Conservation (phyloP, 2,888 invertebrate genomes). For the Erebia epiphron region DNA sequence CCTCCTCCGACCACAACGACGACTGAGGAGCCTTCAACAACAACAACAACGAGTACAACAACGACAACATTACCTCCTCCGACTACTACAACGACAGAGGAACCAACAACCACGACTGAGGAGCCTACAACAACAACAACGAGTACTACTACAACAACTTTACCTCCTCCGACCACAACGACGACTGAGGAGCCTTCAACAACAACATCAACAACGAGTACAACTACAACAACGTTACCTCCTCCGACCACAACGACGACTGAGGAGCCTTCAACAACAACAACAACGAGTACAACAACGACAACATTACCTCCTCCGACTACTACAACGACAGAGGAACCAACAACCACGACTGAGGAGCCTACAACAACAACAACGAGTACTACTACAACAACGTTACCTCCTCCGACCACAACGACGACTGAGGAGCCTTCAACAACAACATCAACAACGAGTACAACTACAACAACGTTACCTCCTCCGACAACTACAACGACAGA, state of each 20-base stretch:
- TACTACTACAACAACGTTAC: no score
- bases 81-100: not conserved
- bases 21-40: not conserved
- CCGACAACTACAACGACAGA: not conserved
- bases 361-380: not conserved
- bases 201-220: not conserved
- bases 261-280: not conserved
- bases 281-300: not conserved
- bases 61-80: not conserved
- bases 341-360: not conserved
- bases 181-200: not conserved
- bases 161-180: not conserved
- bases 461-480: no score
- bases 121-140: not conserved
- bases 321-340: not conserved
- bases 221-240: not conserved
- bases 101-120: not conserved
- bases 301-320: not conserved
- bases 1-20: not conserved
- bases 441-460: not conserved
- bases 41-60: constrained; percentile 1
- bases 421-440: not conserved
- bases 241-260: not conserved
- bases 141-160: not conserved
- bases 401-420: not conserved